These are phyloP conservation scores for Tychaedon coryphoeus DNA, from an alignment of 2,113 vertebrate species.

Conservation along the genomic window DNA sequence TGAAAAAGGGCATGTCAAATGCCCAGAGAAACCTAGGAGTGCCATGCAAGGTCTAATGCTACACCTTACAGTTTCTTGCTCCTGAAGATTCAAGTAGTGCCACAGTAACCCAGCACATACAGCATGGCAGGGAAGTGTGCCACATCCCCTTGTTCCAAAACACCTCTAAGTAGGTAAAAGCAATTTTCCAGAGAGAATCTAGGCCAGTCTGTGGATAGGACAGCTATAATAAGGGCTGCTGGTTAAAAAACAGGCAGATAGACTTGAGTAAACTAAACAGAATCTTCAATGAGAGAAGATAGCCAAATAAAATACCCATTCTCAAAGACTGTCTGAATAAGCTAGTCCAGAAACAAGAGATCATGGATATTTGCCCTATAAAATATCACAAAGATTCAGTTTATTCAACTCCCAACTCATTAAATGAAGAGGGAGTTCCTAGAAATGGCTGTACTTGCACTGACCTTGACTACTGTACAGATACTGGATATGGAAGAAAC, in stretches of 20 bases:
- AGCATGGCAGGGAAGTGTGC: background rate
- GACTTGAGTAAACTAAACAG: background rate
- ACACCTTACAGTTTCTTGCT: background rate
- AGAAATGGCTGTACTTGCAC: background rate
- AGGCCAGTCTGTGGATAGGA: background rate
- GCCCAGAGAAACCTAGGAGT: background rate
- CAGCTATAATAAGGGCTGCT: background rate
- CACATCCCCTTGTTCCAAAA: background rate
- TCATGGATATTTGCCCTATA: background rate
- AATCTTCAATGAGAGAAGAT: background rate
- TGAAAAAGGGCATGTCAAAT: background rate
- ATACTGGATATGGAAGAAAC: background rate
- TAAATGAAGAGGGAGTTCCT: background rate
- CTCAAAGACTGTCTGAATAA: background rate
- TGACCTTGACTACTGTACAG: background rate
- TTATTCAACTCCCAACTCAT: background rate
- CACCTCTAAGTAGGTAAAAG: background rate
- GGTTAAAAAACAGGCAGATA: background rate
- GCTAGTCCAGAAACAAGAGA: background rate
- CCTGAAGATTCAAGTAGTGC: background rate
- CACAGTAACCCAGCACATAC: background rate
- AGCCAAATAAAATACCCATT: background rate
- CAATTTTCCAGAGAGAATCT: background rate
- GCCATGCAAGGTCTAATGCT: background rate
- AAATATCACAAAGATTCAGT: background rate